These are phyloP conservation scores for Drosophila nr. perissopoda DNA, from an alignment of 2,888 invertebrate species.

Conservation along the genomic window DNA sequence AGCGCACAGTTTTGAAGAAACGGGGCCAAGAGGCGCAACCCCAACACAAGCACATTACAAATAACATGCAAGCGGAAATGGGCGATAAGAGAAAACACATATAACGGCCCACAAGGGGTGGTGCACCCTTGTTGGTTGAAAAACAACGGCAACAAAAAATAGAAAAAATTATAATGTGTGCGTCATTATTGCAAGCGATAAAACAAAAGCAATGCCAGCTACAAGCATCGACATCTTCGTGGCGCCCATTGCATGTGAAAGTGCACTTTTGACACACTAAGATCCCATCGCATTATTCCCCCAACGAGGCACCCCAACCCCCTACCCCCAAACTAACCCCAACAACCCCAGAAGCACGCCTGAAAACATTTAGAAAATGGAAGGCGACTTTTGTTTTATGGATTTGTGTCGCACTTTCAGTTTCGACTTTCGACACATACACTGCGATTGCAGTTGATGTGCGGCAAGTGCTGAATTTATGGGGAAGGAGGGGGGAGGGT, in stretches of 20 bases:
- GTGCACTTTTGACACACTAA: constrained; percentile 60
- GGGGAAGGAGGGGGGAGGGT: background rate
- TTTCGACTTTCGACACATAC: constrained; percentile 58
- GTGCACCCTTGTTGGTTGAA: constrained; percentile 6
- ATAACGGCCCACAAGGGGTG: constrained; percentile 27
- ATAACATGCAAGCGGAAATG: constrained; percentile 42
- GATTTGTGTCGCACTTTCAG: constrained; percentile 59
- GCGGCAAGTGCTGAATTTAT: constrained; percentile 32
- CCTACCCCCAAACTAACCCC: constrained; percentile 2
- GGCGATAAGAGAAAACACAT: constrained; percentile 43
- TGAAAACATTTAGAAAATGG: constrained; percentile 21
- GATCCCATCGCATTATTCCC: constrained; percentile 20
- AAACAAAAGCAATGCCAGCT: constrained; percentile 30
- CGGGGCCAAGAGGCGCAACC: constrained; percentile 53
- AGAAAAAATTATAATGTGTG: constrained; percentile 19
- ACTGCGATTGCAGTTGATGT: constrained; percentile 6
- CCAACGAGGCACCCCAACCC: background rate
- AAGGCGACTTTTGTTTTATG: constrained; percentile 41
- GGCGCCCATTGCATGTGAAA: constrained; percentile 55
- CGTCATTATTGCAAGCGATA: constrained; percentile 51
- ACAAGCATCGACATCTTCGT: constrained; percentile 32
- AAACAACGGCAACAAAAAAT: background rate
- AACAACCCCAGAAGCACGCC: constrained; percentile 5
- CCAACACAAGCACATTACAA: constrained; percentile 40
- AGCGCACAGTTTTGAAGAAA: constrained; percentile 24